These are phyloP conservation scores for Diloba caeruleocephala DNA, from an alignment of 2,888 invertebrate genomes.

Conservation along the genomic window DNA sequence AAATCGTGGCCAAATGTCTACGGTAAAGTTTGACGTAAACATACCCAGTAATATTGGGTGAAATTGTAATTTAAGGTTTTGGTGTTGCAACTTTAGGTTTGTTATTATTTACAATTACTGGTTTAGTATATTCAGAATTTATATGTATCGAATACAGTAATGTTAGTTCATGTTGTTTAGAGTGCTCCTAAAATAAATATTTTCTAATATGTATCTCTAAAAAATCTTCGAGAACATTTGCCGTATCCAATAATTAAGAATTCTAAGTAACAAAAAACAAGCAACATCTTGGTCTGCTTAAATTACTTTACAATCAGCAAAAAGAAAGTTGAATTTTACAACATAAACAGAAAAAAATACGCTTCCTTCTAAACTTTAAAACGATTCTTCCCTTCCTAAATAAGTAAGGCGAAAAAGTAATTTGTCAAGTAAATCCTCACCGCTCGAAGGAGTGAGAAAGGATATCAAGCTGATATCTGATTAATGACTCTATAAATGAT, in stretches of 20 bases:
- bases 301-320: constrained; percentile 21
- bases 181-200: too few species aligned
- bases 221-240: too few species aligned
- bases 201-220: too few species aligned
- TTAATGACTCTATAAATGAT: constrained; percentile 76
- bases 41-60: constrained; percentile 74
- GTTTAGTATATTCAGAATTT: background rate
- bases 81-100: constrained; percentile 8
- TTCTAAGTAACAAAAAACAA: background rate
- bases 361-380: constrained; percentile 41
- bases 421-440: constrained; percentile 86
- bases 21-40: constrained; percentile 78
- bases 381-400: constrained; percentile 57
- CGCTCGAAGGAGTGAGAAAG: constrained; percentile 66
- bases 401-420: constrained; percentile 84
- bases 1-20: constrained; percentile 84
- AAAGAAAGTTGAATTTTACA: constrained; percentile 22
- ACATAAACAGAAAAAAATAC: constrained; percentile 31
- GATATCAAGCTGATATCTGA: constrained; percentile 73
- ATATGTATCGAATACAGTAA: too few species aligned
- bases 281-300: background rate
- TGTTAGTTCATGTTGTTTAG: too few species aligned
- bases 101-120: constrained; percentile 22
- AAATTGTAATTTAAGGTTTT: constrained; percentile 46
- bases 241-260: too few species aligned